Evolutionary conservation across 2,888 invertebrate species (phyloP).

Genomic region (Melolontha melolontha): DNA sequence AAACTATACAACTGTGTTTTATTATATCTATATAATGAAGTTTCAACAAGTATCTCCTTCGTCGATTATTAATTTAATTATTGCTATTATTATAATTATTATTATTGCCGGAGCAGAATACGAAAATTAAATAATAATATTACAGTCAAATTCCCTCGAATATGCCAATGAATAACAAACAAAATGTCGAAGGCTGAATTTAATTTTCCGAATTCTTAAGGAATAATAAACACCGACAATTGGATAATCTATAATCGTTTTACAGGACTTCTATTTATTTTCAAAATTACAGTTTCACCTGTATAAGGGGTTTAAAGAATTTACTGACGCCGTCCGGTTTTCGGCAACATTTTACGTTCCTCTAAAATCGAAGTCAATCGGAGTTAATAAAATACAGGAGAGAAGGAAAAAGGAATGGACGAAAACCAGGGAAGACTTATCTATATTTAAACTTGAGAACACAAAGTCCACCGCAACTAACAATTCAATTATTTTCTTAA

Average conservation of each 20-base stretch:
- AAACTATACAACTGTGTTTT: too few relatives aligned
- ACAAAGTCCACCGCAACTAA: conserved; percentile 47
- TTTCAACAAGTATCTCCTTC: too few relatives aligned
- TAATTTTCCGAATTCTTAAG: too few relatives aligned
- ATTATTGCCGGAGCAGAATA: too few relatives aligned
- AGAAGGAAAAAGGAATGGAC: background rate
- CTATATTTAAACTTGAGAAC: conserved; percentile 43
- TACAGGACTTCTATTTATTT: background rate
- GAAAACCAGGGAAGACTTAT: conserved; percentile 14
- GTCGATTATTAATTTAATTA: too few relatives aligned
- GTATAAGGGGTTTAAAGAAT: conserved; percentile 6
- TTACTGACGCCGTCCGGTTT: background rate
- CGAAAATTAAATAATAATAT: too few relatives aligned
- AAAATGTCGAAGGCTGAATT: too few relatives aligned
- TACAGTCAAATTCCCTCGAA: too few relatives aligned
- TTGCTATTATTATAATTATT: too few relatives aligned
- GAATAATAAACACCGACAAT: background rate
- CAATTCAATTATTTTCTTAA: conserved; percentile 50
- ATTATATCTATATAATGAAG: too few relatives aligned
- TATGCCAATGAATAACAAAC: too few relatives aligned
- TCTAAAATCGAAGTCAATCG: conserved; percentile 5
- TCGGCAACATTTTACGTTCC: background rate
- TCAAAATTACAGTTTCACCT: conserved; percentile 6
- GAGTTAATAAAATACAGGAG: conserved; percentile 1
- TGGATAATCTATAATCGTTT: conserved; percentile 8